A percentile compares a stretch with the other conserved stretches of the same genome.
Conservation (phyloP, 2,888 invertebrate genomes). For the Mantis religiosa region DNA sequence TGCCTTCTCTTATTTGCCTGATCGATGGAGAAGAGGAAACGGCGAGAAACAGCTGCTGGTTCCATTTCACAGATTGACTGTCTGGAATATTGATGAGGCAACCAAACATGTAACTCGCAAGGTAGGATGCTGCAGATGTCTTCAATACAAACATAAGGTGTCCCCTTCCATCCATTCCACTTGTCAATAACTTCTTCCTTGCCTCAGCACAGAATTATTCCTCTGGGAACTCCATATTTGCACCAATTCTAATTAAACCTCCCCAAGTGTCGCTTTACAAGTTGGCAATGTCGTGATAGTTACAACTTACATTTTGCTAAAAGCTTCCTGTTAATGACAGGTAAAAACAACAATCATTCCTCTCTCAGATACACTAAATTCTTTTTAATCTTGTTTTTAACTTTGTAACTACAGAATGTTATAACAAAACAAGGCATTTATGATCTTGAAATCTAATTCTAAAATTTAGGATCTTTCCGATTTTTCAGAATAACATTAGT, state of each 20-base stretch:
- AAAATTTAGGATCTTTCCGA: too few species aligned
- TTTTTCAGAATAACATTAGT: too few species aligned
- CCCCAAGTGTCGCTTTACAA: background rate
- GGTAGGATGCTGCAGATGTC: background rate
- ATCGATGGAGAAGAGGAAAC: slow-evolving; percentile 6
- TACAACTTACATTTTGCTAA: background rate
- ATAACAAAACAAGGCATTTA: too few species aligned
- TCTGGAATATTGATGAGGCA: slow-evolving; percentile 24
- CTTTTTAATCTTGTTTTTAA: too few species aligned
- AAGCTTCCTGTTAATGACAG: background rate
- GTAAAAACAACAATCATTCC: too few species aligned
- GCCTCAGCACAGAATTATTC: background rate
- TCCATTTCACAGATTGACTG: slow-evolving; percentile 25
- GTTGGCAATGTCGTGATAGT: background rate
- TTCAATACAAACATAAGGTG: slow-evolving; percentile 3
- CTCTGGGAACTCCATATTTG: background rate
- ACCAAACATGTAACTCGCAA: background rate
- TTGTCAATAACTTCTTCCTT: background rate
- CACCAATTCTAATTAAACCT: background rate
- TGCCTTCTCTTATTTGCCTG: slow-evolving; percentile 14
- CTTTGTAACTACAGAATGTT: too few species aligned
- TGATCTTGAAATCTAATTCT: too few species aligned
- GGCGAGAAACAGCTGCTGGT: background rate
- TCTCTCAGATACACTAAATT: too few species aligned
- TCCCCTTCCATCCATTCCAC: background rate